Conservation (phyloP, 2,113 vertebrate genomes). For the Archilochus colubris region DNA sequence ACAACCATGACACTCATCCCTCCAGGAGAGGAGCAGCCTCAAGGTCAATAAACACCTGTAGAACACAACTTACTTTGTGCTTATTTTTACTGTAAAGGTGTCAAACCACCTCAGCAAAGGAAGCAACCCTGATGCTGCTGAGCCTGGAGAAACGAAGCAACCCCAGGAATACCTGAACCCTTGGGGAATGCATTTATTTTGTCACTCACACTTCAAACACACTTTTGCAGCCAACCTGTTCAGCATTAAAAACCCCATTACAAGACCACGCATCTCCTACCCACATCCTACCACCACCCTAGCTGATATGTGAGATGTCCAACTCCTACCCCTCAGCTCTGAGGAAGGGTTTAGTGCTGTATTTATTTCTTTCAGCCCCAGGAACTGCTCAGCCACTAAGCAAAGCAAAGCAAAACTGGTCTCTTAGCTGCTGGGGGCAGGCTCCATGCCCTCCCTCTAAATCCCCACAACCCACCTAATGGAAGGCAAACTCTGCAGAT, state of each 20-base stretch:
- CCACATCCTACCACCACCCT: fast-evolving
- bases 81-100: not conserved
- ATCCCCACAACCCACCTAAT: not conserved
- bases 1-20: not conserved
- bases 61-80: not conserved
- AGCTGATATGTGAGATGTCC: not conserved
- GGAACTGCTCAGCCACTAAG: not conserved
- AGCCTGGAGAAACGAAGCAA: not conserved
- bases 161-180: not conserved
- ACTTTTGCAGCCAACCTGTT: not conserved
- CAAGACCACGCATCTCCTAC: no score
- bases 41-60: not conserved
- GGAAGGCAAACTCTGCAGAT: conserved; percentile 31
- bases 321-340: not conserved
- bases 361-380: not conserved
- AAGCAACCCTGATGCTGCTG: not conserved
- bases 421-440: not conserved
- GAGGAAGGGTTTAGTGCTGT: not conserved
- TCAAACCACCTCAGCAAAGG: fast-evolving
- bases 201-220: not conserved
- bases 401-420: not conserved
- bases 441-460: not conserved
- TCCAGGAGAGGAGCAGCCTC: not conserved
- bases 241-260: not conserved
- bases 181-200: not conserved